Percentiles rank a stretch among this genome's conserved stretches.
phyloP scores from a whole-genome alignment of 2,797 vertebrate species.

The Sebastiscus albofasciatus region DNA sequence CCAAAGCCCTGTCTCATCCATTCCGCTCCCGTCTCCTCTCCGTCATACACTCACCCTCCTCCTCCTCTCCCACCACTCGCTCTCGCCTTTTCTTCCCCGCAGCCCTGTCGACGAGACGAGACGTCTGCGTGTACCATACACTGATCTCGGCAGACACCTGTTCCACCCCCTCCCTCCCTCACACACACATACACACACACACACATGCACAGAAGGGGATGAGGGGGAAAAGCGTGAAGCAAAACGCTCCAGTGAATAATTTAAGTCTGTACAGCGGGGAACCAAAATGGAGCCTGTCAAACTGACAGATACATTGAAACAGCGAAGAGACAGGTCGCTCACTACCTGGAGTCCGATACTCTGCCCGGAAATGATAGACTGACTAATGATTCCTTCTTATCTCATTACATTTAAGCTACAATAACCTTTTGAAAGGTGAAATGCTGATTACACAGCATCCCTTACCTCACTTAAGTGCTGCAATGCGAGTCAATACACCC shows the following conservation, averaged over 20 bases:
- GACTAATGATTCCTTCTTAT: conserved; percentile 58
- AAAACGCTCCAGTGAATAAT: conserved; percentile 84
- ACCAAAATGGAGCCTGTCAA: conserved; percentile 77
- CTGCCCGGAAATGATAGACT: conserved; percentile 44
- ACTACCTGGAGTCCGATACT: conserved; percentile 57
- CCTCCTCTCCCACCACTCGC: conserved; percentile 19
- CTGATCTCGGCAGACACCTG: conserved; percentile 82
- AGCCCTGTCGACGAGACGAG: conserved; percentile 67
- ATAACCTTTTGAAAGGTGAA: conserved; percentile 42
- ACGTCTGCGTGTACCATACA: conserved; percentile 72
- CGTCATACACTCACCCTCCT: conserved; percentile 26
- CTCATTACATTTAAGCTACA: conserved; percentile 45
- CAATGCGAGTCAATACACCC: conserved; percentile 43
- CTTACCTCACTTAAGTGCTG: conserved; percentile 12
- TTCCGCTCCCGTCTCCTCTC: conserved; percentile 41
- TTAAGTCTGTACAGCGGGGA: conserved; percentile 76
- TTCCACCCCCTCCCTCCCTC: conserved; percentile 57
- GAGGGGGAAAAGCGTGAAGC: conserved; percentile 62
- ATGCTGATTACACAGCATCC: conserved; percentile 27
- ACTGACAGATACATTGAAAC: conserved; percentile 70
- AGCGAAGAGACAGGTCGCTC: conserved; percentile 60
- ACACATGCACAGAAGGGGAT: conserved; percentile 31
- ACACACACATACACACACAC: conserved; percentile 1
- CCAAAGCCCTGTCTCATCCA: conserved; percentile 58
- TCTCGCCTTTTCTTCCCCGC: conserved; percentile 54